Conservation (phyloP, 1,140 invertebrate species). For the Magallana ariakensis region DNA sequence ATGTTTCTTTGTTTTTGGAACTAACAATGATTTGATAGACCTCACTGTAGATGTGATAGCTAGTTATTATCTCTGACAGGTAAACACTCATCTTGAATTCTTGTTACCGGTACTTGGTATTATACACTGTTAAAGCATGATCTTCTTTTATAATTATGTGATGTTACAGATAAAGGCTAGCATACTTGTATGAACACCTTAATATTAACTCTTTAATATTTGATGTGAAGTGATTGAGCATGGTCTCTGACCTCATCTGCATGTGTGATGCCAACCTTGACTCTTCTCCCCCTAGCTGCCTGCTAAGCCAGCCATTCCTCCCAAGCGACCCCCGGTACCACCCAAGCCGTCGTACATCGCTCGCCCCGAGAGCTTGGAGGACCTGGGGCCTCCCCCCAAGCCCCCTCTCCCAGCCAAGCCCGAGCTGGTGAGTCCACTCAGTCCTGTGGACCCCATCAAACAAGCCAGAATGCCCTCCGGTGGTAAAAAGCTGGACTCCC, state of each 20-base stretch:
- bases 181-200: background rate
- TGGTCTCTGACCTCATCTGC: background rate
- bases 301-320: constrained; percentile 43
- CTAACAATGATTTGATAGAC: background rate
- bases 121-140: background rate
- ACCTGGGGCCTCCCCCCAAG: constrained; percentile 43
- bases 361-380: constrained; percentile 43
- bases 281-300: constrained; percentile 46
- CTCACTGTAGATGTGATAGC: background rate
- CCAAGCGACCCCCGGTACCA: constrained; percentile 59
- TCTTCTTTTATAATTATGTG: background rate
- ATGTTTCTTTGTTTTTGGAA: background rate
- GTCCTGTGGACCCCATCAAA: constrained; percentile 40
- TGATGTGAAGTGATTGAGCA: background rate
- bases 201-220: too few species aligned
- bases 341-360: constrained; percentile 50
- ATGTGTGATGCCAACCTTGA: constrained; percentile 39
- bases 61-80: too few species aligned
- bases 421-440: constrained; percentile 9
- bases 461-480: constrained; percentile 40
- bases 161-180: background rate
- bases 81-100: too few species aligned
- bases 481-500: constrained; percentile 34
- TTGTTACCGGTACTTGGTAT: too few species aligned
- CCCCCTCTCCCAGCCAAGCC: constrained; percentile 47